Evolutionary conservation across 2,888 invertebrate species (phyloP).

Genomic region (Lasioglossum villosulum): DNA sequence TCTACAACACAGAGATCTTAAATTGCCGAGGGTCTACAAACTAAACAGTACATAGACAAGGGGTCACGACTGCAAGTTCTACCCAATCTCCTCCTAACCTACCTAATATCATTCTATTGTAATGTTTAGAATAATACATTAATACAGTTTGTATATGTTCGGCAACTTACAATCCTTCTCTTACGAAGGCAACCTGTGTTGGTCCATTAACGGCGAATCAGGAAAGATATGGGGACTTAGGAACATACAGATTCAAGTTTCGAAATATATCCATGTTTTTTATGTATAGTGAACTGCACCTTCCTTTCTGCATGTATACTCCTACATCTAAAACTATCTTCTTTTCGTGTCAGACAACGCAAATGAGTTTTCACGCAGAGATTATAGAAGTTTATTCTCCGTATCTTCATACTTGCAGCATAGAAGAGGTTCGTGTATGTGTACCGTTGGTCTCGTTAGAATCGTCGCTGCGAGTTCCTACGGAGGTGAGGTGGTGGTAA

Average conservation of each 20-base stretch:
- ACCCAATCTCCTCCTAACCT: background rate
- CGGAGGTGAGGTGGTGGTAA: background rate
- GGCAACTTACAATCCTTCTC: background rate
- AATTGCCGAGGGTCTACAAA: background rate
- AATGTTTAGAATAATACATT: background rate
- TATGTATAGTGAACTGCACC: background rate
- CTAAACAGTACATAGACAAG: background rate
- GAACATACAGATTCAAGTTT: background rate
- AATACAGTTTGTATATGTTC: background rate
- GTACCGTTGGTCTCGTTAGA: background rate
- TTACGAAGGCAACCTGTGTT: background rate
- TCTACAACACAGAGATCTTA: background rate
- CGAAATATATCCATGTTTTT: background rate
- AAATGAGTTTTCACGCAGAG: background rate
- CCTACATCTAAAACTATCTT: conserved; percentile 1
- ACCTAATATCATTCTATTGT: background rate
- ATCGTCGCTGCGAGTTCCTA: background rate
- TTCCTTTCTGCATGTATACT: background rate
- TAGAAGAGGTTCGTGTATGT: background rate
- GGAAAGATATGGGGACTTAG: background rate
- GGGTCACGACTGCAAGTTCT: background rate
- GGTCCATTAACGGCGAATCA: background rate
- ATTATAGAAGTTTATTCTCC: background rate
- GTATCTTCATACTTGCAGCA: background rate
- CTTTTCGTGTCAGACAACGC: background rate